Conservation (phyloP, 2,888 invertebrate species). For the Philopedon plagiatum region DNA sequence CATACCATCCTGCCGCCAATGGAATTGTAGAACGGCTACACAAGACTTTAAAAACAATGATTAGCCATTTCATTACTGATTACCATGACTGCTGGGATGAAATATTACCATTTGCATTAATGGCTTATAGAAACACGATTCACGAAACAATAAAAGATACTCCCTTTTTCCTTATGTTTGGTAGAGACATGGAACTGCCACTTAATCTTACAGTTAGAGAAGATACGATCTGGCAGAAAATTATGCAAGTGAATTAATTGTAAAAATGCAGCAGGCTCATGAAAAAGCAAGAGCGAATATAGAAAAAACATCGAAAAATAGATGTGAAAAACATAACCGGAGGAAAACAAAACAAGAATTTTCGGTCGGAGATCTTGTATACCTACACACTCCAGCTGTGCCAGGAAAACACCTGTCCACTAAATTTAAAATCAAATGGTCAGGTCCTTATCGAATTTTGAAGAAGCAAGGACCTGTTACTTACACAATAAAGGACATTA, state of each 20-base stretch:
- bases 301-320: not conserved
- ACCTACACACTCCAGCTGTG: not conserved
- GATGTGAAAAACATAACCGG: constrained; percentile 8
- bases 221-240: constrained; percentile 32
- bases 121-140: constrained; percentile 51
- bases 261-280: constrained; percentile 22
- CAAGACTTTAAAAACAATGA: constrained; percentile 57
- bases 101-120: not conserved
- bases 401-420: not conserved
- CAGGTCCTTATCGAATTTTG: not conserved
- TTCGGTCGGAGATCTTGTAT: constrained; percentile 25
- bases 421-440: constrained; percentile 8
- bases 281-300: constrained; percentile 4
- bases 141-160: constrained; percentile 47
- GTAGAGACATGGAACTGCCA: constrained; percentile 54
- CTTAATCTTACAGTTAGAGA: constrained; percentile 44
- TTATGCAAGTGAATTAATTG: constrained; percentile 24
- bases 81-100: constrained; percentile 51
- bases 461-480: not conserved
- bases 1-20: constrained; percentile 58
- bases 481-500: not conserved
- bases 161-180: constrained; percentile 27
- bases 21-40: constrained; percentile 60
- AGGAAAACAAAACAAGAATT: constrained; percentile 6
- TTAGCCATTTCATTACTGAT: constrained; percentile 50